phyloP scores from a whole-genome alignment of 1,140 invertebrate genomes.

The Cyphomyrmex costatus region DNA sequence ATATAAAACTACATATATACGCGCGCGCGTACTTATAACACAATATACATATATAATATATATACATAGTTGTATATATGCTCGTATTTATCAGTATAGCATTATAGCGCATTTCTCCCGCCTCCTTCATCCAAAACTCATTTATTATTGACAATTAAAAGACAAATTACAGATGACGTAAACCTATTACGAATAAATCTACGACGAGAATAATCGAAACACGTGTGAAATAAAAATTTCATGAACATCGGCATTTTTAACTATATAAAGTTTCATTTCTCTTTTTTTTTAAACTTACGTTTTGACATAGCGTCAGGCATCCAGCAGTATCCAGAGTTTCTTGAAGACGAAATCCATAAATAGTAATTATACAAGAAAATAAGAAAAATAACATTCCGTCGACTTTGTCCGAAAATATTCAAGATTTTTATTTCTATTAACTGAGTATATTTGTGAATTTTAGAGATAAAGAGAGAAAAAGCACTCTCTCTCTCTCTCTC shows the following conservation, averaged over 20 bases:
- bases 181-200: background rate
- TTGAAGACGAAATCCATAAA: conserved; percentile 10
- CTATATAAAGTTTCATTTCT: too few relatives aligned
- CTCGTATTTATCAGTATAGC: background rate
- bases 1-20: too few relatives aligned
- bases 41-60: too few relatives aligned
- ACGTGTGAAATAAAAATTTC: background rate
- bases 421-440: background rate
- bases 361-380: conserved; percentile 11
- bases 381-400: conserved; percentile 21
- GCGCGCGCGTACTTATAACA: too few relatives aligned
- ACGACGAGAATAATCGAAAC: background rate
- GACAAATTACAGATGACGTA: background rate
- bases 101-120: background rate
- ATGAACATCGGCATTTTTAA: background rate
- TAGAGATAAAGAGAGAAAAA: background rate
- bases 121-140: background rate
- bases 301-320: conserved; percentile 9
- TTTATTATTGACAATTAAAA: background rate
- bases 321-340: conserved; percentile 19
- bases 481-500: too few relatives aligned
- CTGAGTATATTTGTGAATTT: background rate
- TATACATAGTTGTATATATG: background rate
- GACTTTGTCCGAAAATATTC: background rate
- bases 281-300: conserved; percentile 21